Base-by-base conservation (phyloP, 1,140 invertebrate genomes). In the Apis laboriosa region DNA sequence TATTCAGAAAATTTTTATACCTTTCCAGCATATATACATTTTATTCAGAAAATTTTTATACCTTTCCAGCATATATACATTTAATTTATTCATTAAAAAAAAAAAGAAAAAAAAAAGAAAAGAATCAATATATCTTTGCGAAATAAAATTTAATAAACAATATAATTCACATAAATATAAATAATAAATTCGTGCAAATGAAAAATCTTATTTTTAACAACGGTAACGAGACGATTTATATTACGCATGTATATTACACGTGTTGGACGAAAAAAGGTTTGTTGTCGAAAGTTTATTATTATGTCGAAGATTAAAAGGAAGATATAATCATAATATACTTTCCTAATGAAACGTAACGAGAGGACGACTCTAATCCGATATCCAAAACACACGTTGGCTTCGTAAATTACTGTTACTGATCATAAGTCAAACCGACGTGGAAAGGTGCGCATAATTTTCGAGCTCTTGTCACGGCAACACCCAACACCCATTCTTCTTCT, bases 381-480 rank as follows among this genome's bases (percentile, higher is more conserved):
- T 55, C 34, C 61, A 66, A 77, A 77, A 67, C 34, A 43, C 28
- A 55, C 49, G 51, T 43, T 55, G 13, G 2, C 24, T 21, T 21
- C 61, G 61, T n/a, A 77, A 77, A 66, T 77, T 77, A 77, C 61
- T 24, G 51, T 66, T 24, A 24, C n/a, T n/a, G 61, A 19, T 9
- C 75, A 77, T 77, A 77, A 77, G 75, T 77, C 61, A 66, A 49
- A 19, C 17, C 8, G 75, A 77, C 28, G 63, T n/a, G 49, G 64
- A 56, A 28, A 78, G 53, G 28, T n/a, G 77, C 51, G 77, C 77
- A 60, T 78, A 78, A 78, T 70, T 78, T 51, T 49, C 55, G 58
- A n/a, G 49, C 34, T 34, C 34, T 21, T 13, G 17, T 19, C 43
- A n/a, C 21, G 34, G 68, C 51, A 53, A 66, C 49, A 34, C 15